phyloP scores from a whole-genome alignment of 1,140 invertebrate species.

The Hylyphantes graminicola region DNA sequence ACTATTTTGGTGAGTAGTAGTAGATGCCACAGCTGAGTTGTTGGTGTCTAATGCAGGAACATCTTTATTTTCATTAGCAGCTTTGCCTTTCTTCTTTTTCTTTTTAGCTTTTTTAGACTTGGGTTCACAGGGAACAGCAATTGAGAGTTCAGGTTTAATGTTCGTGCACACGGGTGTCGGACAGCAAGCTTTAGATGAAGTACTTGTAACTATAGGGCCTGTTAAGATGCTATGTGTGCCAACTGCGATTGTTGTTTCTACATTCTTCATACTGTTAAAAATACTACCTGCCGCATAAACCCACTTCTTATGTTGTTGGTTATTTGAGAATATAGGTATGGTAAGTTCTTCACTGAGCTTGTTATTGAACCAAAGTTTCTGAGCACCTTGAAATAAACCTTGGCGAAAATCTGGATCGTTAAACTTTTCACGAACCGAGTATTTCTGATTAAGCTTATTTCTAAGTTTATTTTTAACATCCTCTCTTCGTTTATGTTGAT shows the following conservation, averaged over 20 bases:
- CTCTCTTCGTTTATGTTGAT: conserved; percentile 20
- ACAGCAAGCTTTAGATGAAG: neutral
- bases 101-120: conserved; percentile 11
- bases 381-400: conserved; percentile 7
- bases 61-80: neutral
- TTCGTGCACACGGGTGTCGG: neutral
- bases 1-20: too few species aligned
- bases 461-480: neutral
- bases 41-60: neutral
- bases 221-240: neutral
- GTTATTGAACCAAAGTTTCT: neutral
- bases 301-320: neutral
- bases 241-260: neutral
- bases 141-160: neutral
- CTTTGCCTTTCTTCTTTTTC: conserved; percentile 1
- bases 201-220: conserved; percentile 10
- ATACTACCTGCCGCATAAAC: neutral
- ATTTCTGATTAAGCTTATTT: conserved; percentile 8
- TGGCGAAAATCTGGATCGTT: neutral
- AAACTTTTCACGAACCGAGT: neutral
- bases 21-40: neutral
- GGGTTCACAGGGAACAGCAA: neutral
- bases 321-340: neutral
- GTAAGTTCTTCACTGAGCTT: neutral
- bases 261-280: neutral